Base-by-base conservation (phyloP, 2,888 invertebrate genomes). In the Heteropelma amictum region DNA sequence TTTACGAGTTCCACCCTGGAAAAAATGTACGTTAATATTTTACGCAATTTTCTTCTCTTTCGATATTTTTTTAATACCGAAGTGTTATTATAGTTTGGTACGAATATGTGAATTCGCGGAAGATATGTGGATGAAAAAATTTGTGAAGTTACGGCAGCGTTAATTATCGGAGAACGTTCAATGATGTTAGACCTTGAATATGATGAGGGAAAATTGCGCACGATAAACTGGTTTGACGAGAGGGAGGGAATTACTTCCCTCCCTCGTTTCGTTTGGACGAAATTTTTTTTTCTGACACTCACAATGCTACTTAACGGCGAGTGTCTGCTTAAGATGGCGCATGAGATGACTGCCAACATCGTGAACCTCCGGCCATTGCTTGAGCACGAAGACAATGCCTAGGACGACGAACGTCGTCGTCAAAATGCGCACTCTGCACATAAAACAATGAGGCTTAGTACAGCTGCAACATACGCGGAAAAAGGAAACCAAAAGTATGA, bases 301-400 rank as follows among this genome's bases (percentile, higher is more conserved):
- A 87, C 87, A 86, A 84, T 88, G 86, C 87, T 92, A 93, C 87
- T 93, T 93, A 86, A 93, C 94, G 83, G 95, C 93, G 79, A 95
- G 90, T 84, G 94, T 95, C 90, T 95, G 94, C 89, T 95, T 95
- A 85, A 95, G 92, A 83, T 94, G 92, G 82, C 94, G 92, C 90
- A 95, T 92, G 78, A 95, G 92, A 83, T 95, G 95, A 79, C 94
- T 94, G 17, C 95, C 95, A 79, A 96, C 93, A 84, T 95, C 95
- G 87, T 94, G 92, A 81, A 96, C 94, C 89, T 96, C 96, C 64
- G 96, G 96, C 96, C 96, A 97, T 87, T 96, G 96, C 87, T 95
- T 94, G 88, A 96, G 92, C 81, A 96, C 94, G 91, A 96, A 94
- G 82, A 96, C 94, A 83, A 95, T 93, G 69, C 95, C 92, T 90